Evolutionary conservation across 2,797 vertebrate genomes (phyloP).

Genomic region (Chloroceryle amazona): DNA sequence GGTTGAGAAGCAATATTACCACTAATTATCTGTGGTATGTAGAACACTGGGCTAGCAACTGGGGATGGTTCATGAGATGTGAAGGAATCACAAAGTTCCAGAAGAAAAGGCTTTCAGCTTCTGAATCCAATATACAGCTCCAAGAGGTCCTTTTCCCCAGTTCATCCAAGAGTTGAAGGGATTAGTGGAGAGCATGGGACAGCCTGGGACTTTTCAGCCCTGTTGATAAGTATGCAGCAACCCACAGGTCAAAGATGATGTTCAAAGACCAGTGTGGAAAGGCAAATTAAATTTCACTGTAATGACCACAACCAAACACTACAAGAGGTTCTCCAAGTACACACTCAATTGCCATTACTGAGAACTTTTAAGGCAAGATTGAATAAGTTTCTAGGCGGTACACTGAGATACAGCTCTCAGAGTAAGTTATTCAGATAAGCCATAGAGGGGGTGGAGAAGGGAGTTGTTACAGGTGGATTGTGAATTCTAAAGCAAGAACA

Average conservation of each 20-base stretch:
- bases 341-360: accelerated
- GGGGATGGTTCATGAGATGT: accelerated
- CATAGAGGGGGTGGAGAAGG: background rate
- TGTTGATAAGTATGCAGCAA: background rate
- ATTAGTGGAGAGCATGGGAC: background rate
- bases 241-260: background rate
- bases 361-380: background rate
- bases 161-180: background rate
- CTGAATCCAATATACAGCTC: background rate
- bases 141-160: background rate
- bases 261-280: background rate
- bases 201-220: background rate
- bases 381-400: background rate
- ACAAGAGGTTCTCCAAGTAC: background rate
- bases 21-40: background rate
- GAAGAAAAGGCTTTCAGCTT: background rate
- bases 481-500: background rate
- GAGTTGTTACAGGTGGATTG: background rate
- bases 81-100: background rate
- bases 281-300: background rate
- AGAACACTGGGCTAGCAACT: background rate
- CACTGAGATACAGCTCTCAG: background rate
- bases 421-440: background rate
- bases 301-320: background rate
- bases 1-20: background rate